Evolutionary conservation across 2,113 vertebrate species (phyloP).

Genomic region (Gnathonemus longibarbis): DNA sequence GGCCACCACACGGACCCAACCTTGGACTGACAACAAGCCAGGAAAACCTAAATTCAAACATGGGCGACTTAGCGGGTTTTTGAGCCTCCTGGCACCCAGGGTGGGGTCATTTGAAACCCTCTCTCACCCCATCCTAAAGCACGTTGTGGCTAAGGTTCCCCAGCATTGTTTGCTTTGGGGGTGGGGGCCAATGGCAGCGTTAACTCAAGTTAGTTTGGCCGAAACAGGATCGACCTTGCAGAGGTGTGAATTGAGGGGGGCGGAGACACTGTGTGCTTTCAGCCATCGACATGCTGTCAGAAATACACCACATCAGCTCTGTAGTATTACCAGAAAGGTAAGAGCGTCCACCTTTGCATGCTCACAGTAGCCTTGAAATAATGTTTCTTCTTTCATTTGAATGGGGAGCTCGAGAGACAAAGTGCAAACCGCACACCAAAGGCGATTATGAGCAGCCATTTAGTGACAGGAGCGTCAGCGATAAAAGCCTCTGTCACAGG

Average conservation of each 20-base stretch:
- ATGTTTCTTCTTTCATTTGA: not conserved
- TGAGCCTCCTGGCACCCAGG: constrained; percentile 17
- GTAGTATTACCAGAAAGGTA: not conserved
- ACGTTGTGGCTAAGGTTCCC: constrained; percentile 7
- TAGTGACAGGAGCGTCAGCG: not conserved
- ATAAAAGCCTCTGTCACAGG: not conserved
- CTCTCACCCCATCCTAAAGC: constrained; percentile 12
- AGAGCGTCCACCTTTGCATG: not conserved
- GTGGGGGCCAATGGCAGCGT: not conserved
- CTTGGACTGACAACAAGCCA: constrained; percentile 34
- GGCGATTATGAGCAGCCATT: not conserved
- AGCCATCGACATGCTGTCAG: not conserved
- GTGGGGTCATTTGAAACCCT: constrained; percentile 1
- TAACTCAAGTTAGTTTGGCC: constrained; percentile 5
- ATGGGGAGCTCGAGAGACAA: not conserved
- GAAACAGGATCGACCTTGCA: constrained; percentile 14
- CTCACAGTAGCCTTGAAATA: not conserved
- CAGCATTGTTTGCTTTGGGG: constrained; percentile 8
- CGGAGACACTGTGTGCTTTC: not conserved
- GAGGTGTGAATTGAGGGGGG: not conserved
- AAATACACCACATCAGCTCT: not conserved
- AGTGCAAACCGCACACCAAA: not conserved
- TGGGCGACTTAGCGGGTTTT: constrained; percentile 26
- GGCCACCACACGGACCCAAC: constrained; percentile 4
- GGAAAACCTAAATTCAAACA: constrained; percentile 43